Base-by-base conservation (phyloP, 2,888 invertebrate species). In the Campopleginae sp. region DNA sequence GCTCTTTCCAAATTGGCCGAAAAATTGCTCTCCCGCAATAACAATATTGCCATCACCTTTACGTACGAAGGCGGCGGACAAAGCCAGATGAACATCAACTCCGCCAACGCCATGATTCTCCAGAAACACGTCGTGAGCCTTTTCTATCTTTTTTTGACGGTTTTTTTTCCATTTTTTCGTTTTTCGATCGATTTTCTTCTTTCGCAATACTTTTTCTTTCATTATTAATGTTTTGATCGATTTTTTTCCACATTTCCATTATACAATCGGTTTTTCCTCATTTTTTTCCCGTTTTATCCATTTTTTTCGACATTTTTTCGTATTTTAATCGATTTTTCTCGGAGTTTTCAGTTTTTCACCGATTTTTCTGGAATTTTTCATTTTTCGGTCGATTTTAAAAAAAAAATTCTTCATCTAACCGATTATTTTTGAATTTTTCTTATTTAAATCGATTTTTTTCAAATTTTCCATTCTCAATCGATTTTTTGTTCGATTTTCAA, bases 91-190 rank as follows among this genome's bases (percentile, higher is more conserved):
- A 96, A 96, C 88, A 95, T 98, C 8, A 97, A 96, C 90, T 95
- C 95, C 72, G 96, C 96, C 84, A 98, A 97, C 90, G 95, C 97
- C 0, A 96, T 98, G 94, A 96, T 98, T 78, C 95, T 98, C 66
- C 98, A 98, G 93, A 96, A 96, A 87, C 95, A 96, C 91, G 95
- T 96, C 94, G 97, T 97, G 93, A 93, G 94, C 90, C 1, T 12
- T 31, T 17, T 27, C 70, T 66, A 8, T 80, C 19, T 74, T 19
- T 31, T 19, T 54, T 10, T 71, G 5, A 33, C 6, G 0, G 33
- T 6, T 33, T 33, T 38, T 38, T 38, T 38, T 38, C 33, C 6
- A 33, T 6, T 38, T 38, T 38, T 38, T 10, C 38, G 10, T 38
- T 38, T 27, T 23, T 10, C 1, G 12, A 54, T 54, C 8, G 0